Percentiles rank a stretch among this genome's conserved stretches.
Conservation (phyloP, 1,140 invertebrate species). For the Apis laboriosa region DNA sequence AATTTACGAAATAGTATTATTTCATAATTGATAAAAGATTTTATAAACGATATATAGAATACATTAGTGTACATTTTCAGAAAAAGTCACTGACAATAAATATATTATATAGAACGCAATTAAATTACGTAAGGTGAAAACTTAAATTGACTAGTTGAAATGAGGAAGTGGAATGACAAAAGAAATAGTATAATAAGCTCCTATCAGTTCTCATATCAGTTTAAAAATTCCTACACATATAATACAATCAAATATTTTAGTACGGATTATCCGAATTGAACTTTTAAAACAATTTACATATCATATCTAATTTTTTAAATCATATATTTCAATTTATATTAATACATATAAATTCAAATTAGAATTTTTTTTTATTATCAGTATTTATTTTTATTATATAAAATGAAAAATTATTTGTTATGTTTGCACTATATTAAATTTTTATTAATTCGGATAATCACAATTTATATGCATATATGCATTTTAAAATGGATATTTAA, state of each 20-base stretch:
- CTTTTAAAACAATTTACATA: neutral
- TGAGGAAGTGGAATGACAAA: constrained; percentile 36
- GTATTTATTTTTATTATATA: neutral
- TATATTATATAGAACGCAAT: neutral
- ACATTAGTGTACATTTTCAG: neutral
- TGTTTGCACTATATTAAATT: neutral
- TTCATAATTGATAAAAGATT: neutral
- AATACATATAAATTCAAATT: neutral
- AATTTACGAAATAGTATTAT: constrained; percentile 2
- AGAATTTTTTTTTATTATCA: neutral
- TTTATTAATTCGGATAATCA: constrained; percentile 40
- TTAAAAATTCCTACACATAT: constrained; percentile 19
- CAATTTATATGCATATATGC: neutral
- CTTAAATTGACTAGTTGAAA: constrained; percentile 9
- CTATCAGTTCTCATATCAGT: constrained; percentile 1
- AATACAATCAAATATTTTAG: constrained; percentile 17
- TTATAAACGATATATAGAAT: neutral
- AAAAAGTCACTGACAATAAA: neutral
- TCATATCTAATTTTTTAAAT: neutral
- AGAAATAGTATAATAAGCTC: neutral
- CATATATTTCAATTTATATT: neutral
- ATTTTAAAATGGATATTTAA: constrained; percentile 8
- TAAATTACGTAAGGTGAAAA: neutral
- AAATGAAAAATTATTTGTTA: neutral
- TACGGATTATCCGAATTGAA: constrained; percentile 35